These are phyloP conservation scores for Paedocypris sp. DNA, from an alignment of 2,113 vertebrate genomes.

Conservation along the genomic window DNA sequence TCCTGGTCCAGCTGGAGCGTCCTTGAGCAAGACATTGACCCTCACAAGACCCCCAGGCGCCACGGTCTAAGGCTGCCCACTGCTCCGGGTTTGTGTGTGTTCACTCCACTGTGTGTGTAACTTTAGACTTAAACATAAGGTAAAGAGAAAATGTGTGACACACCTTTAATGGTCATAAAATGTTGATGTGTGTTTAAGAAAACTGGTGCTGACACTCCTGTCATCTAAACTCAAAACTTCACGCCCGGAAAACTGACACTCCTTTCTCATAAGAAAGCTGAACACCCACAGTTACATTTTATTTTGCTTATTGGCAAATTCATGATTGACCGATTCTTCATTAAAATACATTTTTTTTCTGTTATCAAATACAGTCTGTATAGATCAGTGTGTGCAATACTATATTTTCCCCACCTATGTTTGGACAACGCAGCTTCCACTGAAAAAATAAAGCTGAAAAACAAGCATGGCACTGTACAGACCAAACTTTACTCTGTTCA, in stretches of 20 bases:
- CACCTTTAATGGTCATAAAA: constrained; percentile 37
- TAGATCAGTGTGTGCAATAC: not conserved
- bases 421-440: constrained; percentile 11
- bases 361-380: not conserved
- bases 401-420: not conserved
- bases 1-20: no score
- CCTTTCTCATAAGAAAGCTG: not conserved
- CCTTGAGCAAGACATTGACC: no score
- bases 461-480: no score
- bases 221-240: constrained; percentile 6
- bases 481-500: not conserved
- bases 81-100: not conserved
- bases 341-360: no score
- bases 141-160: constrained; percentile 33
- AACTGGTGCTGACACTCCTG: constrained; percentile 18
- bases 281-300: no score
- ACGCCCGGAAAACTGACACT: constrained; percentile 7
- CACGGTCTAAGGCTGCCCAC: no score
- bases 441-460: no score
- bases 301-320: no score
- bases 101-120: not conserved
- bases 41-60: no score
- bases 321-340: no score
- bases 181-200: constrained; percentile 8
- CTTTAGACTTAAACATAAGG: not conserved